phyloP scores from a whole-genome alignment of 1,140 invertebrate species.

The Orius insidiosus region DNA sequence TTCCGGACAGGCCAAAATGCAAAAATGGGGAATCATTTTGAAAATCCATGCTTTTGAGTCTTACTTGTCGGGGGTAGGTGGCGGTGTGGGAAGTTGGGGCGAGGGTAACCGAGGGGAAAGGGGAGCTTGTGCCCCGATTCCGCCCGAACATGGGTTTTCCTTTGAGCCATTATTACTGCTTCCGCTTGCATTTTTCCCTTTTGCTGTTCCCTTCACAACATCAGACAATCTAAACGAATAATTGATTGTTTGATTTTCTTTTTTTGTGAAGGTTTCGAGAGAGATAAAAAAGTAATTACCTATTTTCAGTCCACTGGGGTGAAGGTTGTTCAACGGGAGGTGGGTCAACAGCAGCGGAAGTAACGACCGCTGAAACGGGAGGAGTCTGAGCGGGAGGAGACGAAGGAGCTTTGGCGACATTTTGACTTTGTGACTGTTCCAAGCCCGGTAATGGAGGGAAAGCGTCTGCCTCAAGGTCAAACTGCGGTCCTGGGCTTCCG shows the following conservation, averaged over 20 bases:
- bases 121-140: neutral
- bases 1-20: no score
- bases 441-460: constrained; percentile 64
- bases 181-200: constrained; percentile 21
- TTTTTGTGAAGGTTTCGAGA: no score
- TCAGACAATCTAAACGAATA: constrained; percentile 40
- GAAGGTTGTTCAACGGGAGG: neutral
- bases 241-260: neutral
- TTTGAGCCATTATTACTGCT: constrained; percentile 16
- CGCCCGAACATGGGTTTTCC: neutral
- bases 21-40: neutral
- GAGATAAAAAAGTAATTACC: neutral
- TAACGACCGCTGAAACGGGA: constrained; percentile 6
- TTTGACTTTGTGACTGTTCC: constrained; percentile 25
- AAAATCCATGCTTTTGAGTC: neutral
- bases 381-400: neutral
- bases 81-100: constrained; percentile 16
- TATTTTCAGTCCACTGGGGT: constrained; percentile 9
- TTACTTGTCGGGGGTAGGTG: constrained; percentile 19
- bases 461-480: constrained; percentile 61
- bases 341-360: neutral
- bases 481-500: constrained; percentile 33
- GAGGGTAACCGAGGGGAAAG: constrained; percentile 16
- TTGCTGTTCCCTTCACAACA: constrained; percentile 60
- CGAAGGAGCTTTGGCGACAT: constrained; percentile 11